Conservation (phyloP, 2,888 invertebrate genomes). For the Mechanitis messenoides region DNA sequence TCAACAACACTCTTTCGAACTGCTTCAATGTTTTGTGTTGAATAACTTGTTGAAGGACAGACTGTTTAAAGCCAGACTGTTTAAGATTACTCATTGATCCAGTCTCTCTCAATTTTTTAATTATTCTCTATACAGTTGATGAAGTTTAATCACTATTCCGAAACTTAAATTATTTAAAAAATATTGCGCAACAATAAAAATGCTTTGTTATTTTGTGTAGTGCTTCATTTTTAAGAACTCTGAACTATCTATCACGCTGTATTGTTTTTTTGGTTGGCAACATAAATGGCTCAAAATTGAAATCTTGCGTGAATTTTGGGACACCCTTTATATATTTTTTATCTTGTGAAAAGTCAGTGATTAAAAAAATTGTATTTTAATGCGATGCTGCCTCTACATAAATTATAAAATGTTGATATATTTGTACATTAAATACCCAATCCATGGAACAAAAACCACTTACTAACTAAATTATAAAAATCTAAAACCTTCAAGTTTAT, state of each 20-base stretch:
- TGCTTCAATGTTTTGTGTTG: no score
- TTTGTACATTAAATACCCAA: no score
- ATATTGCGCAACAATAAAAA: constrained; percentile 2
- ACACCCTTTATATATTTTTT: no score
- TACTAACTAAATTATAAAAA: no score
- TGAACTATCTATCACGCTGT: neutral
- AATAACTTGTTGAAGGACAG: neutral
- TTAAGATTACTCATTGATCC: constrained; percentile 3
- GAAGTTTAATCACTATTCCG: constrained; percentile 1
- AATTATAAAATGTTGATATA: no score
- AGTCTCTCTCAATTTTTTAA: constrained; percentile 4
- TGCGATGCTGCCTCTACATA: no score
- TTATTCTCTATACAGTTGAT: constrained; percentile 7
- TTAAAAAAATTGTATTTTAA: no score
- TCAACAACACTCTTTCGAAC: no score
- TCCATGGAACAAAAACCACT: no score
- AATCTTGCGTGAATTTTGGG: no score
- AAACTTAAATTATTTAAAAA: constrained; percentile 3
- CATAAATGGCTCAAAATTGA: no score
- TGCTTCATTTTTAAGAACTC: neutral
- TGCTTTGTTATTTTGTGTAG: constrained; percentile 2
- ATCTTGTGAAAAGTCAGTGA: no score
- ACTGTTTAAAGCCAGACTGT: constrained; percentile 4
- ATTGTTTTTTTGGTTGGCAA: neutral
- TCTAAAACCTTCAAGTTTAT: neutral